Conservation (phyloP, 2,113 vertebrate species). For the Oncorhynchus tshawytscha region DNA sequence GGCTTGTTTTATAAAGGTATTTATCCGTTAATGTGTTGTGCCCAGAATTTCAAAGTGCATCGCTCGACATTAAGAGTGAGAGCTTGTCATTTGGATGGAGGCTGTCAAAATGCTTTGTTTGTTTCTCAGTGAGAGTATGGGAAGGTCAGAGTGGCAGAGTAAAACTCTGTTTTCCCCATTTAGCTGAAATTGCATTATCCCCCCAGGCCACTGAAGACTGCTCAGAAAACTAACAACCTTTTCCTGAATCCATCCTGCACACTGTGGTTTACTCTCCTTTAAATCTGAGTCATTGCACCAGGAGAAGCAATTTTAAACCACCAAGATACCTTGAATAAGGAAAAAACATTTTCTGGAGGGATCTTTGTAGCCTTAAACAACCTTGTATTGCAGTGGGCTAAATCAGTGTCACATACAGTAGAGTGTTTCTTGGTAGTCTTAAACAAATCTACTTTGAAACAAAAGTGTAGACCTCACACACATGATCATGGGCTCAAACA, state of each 20-base stretch:
- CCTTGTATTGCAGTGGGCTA: too few relatives aligned
- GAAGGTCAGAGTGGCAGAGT: not conserved
- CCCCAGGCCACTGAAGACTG: not conserved
- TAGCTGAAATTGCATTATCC: conserved; percentile 13
- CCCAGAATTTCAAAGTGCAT: conserved; percentile 1
- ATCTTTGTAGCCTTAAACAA: not conserved
- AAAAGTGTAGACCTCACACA: too few relatives aligned
- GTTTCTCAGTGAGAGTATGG: conserved; percentile 10
- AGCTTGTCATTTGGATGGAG: conserved; percentile 14
- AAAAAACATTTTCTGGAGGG: not conserved
- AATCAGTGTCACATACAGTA: not conserved
- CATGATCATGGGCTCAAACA: too few relatives aligned
- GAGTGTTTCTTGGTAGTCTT: not conserved
- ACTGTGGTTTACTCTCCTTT: not conserved
- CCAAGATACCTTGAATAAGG: not conserved
- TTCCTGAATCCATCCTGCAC: too few relatives aligned
- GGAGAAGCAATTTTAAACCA: not conserved
- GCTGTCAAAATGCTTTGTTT: conserved; percentile 11
- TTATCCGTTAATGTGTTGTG: not conserved
- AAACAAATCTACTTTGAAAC: too few relatives aligned
- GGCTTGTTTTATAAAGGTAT: not conserved
- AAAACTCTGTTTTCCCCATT: conserved; percentile 2
- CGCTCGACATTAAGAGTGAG: not conserved
- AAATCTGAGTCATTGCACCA: conserved; percentile 5
- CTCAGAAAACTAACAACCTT: not conserved